Percentiles rank a stretch among this genome's conserved stretches.
Conservation (phyloP, 2,113 vertebrate species). For the Chionodraco myersi region DNA sequence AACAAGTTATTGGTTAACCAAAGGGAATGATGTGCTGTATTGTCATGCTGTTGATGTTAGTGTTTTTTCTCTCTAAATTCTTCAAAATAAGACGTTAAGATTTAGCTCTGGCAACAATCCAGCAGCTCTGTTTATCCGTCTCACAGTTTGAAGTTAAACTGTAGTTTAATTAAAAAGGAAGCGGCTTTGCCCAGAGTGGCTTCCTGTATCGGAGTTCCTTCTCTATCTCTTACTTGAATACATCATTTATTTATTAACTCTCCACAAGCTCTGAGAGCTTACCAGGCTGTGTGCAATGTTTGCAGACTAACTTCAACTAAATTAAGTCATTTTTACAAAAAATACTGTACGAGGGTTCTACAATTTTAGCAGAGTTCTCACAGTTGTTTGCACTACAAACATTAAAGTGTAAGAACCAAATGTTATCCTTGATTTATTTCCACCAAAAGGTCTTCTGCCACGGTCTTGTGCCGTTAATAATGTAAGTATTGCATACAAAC, state of each 20-base stretch:
- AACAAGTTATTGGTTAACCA: neutral
- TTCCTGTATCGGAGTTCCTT: neutral
- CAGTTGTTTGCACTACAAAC: neutral
- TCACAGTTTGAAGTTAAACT: neutral
- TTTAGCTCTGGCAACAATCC: neutral
- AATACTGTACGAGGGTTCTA: neutral
- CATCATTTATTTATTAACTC: slow-evolving; percentile 5
- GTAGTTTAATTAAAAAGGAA: slow-evolving; percentile 22
- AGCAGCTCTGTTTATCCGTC: slow-evolving; percentile 11
- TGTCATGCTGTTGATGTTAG: neutral
- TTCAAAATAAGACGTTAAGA: neutral
- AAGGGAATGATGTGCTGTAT: neutral
- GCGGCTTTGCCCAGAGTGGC: neutral
- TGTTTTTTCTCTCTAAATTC: slow-evolving; percentile 1
- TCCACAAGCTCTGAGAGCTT: neutral
- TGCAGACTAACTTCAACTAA: neutral
- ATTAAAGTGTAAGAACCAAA: no score
- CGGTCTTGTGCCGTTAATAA: neutral
- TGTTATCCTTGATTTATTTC: neutral
- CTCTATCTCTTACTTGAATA: slow-evolving; percentile 5
- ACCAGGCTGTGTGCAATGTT: neutral
- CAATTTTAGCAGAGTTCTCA: neutral
- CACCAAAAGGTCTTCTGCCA: neutral
- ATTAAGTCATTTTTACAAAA: neutral
- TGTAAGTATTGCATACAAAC: neutral